These are phyloP conservation scores for Copidosoma floridanum DNA, from an alignment of 1,140 invertebrate species.

Conservation along the genomic window DNA sequence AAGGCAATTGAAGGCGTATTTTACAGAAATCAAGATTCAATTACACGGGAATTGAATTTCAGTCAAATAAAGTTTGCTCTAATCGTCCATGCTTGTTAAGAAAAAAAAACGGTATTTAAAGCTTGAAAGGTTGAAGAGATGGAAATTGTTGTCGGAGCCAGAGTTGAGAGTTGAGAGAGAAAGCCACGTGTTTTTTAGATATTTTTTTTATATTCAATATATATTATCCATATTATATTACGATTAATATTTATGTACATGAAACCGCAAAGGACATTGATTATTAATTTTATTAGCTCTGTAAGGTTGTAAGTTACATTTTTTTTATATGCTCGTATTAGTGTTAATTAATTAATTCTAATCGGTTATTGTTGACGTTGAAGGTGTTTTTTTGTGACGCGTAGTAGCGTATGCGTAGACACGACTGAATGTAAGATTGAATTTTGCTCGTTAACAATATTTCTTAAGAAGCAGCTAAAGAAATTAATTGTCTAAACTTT, in stretches of 20 bases:
- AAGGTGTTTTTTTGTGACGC: conserved; percentile 37
- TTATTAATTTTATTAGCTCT: conserved; percentile 31
- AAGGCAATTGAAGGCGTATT: conserved; percentile 55
- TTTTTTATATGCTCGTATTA: conserved; percentile 37
- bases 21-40: conserved; percentile 40
- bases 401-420: conserved; percentile 32
- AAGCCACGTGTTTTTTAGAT: conserved; percentile 44
- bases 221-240: conserved; percentile 38
- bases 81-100: conserved; percentile 32
- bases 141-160: conserved; percentile 8
- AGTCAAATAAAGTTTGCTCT: conserved; percentile 29
- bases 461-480: conserved; percentile 33
- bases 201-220: conserved; percentile 42
- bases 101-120: conserved; percentile 18
- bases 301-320: conserved; percentile 42
- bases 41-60: neutral
- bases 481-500: conserved; percentile 37
- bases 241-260: conserved; percentile 34
- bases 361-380: conserved; percentile 42
- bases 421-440: conserved; percentile 44
- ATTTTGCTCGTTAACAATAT: conserved; percentile 24
- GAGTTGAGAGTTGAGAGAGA: conserved; percentile 19
- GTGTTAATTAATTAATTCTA: conserved; percentile 36
- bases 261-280: conserved; percentile 11
- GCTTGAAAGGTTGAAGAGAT: neutral